Evolutionary conservation across 1,140 invertebrate genomes (phyloP).

Genomic region (Pachyrhynchus sulphureomaculatus): DNA sequence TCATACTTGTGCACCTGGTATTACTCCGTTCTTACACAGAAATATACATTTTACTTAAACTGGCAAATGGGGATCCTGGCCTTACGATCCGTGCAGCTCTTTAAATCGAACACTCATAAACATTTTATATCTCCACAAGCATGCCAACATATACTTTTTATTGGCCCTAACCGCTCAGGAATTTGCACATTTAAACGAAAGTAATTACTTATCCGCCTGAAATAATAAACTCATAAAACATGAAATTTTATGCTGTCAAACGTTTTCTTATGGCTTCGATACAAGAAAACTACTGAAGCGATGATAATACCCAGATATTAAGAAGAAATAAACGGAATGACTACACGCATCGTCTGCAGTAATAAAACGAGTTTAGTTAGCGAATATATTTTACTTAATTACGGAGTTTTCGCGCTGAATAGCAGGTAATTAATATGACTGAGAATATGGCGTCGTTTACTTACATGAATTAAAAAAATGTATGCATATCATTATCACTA

Average conservation of each 20-base stretch:
- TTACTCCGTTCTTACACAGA: no score
- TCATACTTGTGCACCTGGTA: no score
- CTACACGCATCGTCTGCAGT: constrained; percentile 15
- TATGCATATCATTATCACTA: no score
- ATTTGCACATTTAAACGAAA: constrained; percentile 25
- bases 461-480: no score
- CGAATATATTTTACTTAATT: constrained; percentile 2
- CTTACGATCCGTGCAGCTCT: no score
- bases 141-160: no score
- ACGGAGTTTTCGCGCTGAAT: neutral
- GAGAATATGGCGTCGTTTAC: no score
- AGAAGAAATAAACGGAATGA: constrained; percentile 15
- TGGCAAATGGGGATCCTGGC: no score
- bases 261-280: constrained; percentile 22
- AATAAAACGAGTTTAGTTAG: constrained; percentile 9
- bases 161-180: neutral
- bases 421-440: no score
- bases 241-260: constrained; percentile 23
- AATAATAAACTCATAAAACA: constrained; percentile 24
- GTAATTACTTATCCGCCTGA: constrained; percentile 19
- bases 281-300: constrained; percentile 23
- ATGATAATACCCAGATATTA: constrained; percentile 22
- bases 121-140: no score
- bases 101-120: no score
- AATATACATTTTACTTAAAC: no score